Conservation (phyloP, 2,888 invertebrate genomes). For the Baccha elongata region DNA sequence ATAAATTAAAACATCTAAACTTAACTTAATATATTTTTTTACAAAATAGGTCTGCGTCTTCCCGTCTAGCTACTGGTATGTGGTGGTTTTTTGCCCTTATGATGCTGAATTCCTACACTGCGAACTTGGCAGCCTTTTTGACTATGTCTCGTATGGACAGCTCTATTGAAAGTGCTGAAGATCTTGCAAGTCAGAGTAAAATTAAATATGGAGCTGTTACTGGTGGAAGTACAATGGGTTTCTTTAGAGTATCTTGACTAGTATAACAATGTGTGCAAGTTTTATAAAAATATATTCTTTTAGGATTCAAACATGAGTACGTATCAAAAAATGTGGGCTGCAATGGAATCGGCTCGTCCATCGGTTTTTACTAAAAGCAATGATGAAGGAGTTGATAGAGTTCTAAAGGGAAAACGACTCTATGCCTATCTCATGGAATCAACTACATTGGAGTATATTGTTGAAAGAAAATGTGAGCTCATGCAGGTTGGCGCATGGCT, state of each 20-base stretch:
- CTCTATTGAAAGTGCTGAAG: slow-evolving; percentile 95
- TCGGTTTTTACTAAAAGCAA: slow-evolving; percentile 92
- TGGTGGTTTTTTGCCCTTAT: slow-evolving; percentile 98
- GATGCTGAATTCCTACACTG: slow-evolving; percentile 96
- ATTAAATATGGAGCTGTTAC: slow-evolving; percentile 97
- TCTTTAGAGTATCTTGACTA: slow-evolving; percentile 89
- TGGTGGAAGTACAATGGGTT: slow-evolving; percentile 94
- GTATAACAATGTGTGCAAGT: not conserved
- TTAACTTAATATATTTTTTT: not conserved
- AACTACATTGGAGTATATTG: slow-evolving; percentile 95
- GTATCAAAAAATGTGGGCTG: slow-evolving; percentile 95
- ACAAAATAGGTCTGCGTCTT: slow-evolving; percentile 89
- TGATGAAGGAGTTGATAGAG: slow-evolving; percentile 93
- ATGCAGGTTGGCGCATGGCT: slow-evolving; percentile 91
- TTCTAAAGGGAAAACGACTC: slow-evolving; percentile 88
- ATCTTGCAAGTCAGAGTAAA: slow-evolving; percentile 95
- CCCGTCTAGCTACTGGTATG: slow-evolving; percentile 93
- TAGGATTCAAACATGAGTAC: slow-evolving; percentile 94
- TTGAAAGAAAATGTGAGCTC: slow-evolving; percentile 92
- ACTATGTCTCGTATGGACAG: slow-evolving; percentile 89
- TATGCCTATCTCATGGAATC: slow-evolving; percentile 99
- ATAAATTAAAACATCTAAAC: not conserved
- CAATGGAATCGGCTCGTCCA: slow-evolving; percentile 93
- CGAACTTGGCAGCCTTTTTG: slow-evolving; percentile 96
- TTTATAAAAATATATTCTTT: slow-evolving; percentile 73